These are phyloP conservation scores for Acronicta psi DNA, from an alignment of 2,888 invertebrate species.

Conservation along the genomic window DNA sequence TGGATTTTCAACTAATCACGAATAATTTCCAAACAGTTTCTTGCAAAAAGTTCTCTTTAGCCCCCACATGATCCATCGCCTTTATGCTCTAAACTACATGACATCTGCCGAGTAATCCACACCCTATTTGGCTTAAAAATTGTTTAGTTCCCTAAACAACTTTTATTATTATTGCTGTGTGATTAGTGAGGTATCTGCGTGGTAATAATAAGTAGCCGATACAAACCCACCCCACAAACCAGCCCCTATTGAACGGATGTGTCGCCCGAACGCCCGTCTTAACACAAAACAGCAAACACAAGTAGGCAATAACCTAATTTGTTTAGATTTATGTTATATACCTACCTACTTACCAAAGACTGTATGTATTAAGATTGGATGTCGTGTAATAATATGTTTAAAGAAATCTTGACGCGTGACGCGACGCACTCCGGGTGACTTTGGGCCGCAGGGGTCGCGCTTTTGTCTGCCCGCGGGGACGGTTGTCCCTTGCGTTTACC, in stretches of 20 bases:
- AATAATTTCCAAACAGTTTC: conserved; percentile 18
- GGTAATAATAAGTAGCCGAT: conserved; percentile 81
- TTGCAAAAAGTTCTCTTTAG: background rate
- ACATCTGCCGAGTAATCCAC: conserved; percentile 66
- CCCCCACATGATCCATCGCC: conserved; percentile 27
- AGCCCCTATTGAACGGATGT: conserved; percentile 66
- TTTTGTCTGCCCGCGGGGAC: conserved; percentile 70
- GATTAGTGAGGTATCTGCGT: conserved; percentile 72
- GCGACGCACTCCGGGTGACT: conserved; percentile 55
- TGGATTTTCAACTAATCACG: conserved; percentile 64
- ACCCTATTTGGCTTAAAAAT: conserved; percentile 65
- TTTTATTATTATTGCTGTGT: conserved; percentile 68
- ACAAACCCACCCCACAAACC: conserved; percentile 69
- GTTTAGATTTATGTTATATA: conserved; percentile 55
- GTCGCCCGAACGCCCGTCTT: conserved; percentile 65
- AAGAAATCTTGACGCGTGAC: conserved; percentile 65
- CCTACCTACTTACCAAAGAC: conserved; percentile 9
- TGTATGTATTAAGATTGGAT: conserved; percentile 16
- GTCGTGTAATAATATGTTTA: conserved; percentile 27
- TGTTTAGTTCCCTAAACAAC: conserved; percentile 58
- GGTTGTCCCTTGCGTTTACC: conserved; percentile 71
- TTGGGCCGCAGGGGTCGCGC: conserved; percentile 69
- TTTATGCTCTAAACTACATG: conserved; percentile 50
- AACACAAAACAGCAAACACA: conserved; percentile 62
- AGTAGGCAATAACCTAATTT: conserved; percentile 54